Conservation (phyloP, 2,797 vertebrate genomes). For the Schizothorax lantsangensis region DNA sequence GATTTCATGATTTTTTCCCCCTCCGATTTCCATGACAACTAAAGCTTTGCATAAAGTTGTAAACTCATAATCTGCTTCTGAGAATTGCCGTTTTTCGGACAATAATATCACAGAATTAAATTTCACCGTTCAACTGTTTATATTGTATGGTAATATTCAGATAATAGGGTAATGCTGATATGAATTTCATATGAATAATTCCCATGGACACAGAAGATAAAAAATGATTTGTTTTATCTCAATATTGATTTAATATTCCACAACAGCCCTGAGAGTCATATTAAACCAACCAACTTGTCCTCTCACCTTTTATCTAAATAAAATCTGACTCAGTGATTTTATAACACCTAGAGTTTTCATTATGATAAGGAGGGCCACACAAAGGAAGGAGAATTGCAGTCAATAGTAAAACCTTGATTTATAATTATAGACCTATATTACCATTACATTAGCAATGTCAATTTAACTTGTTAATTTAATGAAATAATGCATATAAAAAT, state of each 20-base stretch:
- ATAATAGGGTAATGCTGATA: conserved; percentile 28
- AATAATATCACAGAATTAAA: neutral
- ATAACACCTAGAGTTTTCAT: conserved; percentile 43
- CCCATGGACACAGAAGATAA: conserved; percentile 36
- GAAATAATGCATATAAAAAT: neutral
- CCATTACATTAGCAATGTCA: neutral
- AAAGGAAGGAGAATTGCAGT: conserved; percentile 16
- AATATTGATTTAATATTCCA: conserved; percentile 62
- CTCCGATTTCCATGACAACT: neutral
- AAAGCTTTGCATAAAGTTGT: conserved; percentile 17
- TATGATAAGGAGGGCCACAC: conserved; percentile 37
- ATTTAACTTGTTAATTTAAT: neutral
- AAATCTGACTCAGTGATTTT: conserved; percentile 60
- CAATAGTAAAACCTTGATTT: conserved; percentile 35
- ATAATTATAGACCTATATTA: neutral
- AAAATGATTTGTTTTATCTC: conserved; percentile 60
- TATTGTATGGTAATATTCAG: conserved; percentile 21
- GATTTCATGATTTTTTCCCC: no score
- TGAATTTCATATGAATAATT: conserved; percentile 45
- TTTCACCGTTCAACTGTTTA: conserved; percentile 16
- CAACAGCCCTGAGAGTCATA: conserved; percentile 55
- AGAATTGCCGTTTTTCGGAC: neutral
- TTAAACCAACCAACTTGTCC: conserved; percentile 56
- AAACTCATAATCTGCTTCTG: neutral
- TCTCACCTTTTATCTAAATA: conserved; percentile 54